These are phyloP conservation scores for Sceloporus tristichus DNA, from an alignment of 2,113 vertebrate genomes.

Conservation along the genomic window DNA sequence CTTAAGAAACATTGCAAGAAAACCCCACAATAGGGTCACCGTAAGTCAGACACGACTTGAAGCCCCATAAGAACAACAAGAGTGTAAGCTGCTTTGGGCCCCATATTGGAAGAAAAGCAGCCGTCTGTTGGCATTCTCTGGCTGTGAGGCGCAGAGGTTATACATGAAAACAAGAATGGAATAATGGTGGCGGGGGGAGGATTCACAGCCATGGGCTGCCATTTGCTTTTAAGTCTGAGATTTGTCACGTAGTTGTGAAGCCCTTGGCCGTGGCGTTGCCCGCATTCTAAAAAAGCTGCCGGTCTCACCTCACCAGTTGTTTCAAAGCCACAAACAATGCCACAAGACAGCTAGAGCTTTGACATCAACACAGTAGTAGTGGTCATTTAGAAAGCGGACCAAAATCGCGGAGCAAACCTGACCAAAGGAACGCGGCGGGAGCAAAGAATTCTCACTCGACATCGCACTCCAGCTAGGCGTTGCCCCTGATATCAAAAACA, in stretches of 20 bases:
- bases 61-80: too few relatives aligned
- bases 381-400: not conserved
- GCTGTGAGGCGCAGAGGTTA: too few relatives aligned
- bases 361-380: not conserved
- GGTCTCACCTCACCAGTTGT: not conserved
- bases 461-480: not conserved
- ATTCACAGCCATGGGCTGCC: not conserved
- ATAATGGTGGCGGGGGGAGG: too few relatives aligned
- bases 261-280: not conserved
- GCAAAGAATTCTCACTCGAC: not conserved
- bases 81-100: too few relatives aligned
- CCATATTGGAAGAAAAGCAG: too few relatives aligned
- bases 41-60: too few relatives aligned
- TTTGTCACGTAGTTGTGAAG: not conserved
- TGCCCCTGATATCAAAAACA: not conserved
- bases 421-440: not conserved
- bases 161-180: too few relatives aligned
- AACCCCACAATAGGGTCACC: too few relatives aligned
- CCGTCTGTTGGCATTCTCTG: too few relatives aligned
- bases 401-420: too few relatives aligned
- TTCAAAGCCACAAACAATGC: conserved; percentile 44
- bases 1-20: too few relatives aligned
- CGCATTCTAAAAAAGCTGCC: not conserved
- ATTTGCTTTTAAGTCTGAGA: not conserved
- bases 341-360: not conserved